These are phyloP conservation scores for Bubo bubo DNA, from an alignment of 2,113 vertebrate species.

Conservation along the genomic window DNA sequence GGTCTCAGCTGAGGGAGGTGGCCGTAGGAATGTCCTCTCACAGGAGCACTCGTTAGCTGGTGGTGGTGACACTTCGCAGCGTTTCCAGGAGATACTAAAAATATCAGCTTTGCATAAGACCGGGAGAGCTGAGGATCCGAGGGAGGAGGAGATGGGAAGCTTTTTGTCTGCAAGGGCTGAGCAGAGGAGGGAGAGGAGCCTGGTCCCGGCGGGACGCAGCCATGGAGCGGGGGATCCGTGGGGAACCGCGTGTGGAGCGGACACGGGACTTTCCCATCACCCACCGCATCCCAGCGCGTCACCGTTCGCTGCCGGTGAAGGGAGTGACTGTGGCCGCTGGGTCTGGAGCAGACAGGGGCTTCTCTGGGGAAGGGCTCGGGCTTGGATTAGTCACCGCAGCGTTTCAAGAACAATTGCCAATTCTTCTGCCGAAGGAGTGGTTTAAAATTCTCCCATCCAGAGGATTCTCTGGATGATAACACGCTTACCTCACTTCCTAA, in stretches of 20 bases:
- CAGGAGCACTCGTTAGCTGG: background rate
- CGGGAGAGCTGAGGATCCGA: background rate
- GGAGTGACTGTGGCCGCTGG: background rate
- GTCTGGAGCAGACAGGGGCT: background rate
- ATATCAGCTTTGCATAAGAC: slow-evolving; percentile 34
- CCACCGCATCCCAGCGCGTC: background rate
- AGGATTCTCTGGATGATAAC: slow-evolving; percentile 13
- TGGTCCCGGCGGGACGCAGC: accelerated
- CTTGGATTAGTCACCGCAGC: background rate
- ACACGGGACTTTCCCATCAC: background rate
- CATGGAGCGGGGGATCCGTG: accelerated
- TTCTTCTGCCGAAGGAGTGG: background rate
- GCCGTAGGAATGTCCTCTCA: slow-evolving; percentile 25
- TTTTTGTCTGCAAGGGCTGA: background rate
- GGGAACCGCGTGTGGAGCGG: background rate
- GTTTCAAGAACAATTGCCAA: background rate
- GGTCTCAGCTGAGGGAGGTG: background rate
- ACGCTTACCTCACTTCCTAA: slow-evolving; percentile 28
- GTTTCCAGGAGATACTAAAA: slow-evolving; percentile 57
- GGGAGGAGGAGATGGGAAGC: slow-evolving; percentile 28
- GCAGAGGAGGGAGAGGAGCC: background rate
- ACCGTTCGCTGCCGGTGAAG: accelerated
- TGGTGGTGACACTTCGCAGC: background rate
- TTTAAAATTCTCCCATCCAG: slow-evolving; percentile 11
- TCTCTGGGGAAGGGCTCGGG: background rate